phyloP scores from a whole-genome alignment of 2,797 vertebrate genomes.

The Coregonus ussuriensis region DNA sequence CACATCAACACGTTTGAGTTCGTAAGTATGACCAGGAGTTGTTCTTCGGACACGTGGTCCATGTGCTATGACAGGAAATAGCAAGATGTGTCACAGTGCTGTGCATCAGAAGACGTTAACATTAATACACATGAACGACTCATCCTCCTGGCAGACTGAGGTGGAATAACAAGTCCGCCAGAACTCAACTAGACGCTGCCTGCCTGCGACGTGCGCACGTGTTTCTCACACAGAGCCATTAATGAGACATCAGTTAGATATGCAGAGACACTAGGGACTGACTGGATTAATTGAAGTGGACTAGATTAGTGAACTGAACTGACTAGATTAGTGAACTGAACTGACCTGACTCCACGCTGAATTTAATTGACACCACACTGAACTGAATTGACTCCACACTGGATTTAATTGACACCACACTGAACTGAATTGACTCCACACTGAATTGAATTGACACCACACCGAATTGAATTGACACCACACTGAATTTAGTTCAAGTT shows the following conservation, averaged over 20 bases:
- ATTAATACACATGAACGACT: constrained; percentile 1
- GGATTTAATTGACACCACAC: neutral
- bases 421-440: neutral
- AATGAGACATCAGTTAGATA: neutral
- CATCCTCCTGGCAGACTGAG: neutral
- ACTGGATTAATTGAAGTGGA: neutral
- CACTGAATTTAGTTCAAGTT: neutral
- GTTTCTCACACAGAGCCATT: neutral
- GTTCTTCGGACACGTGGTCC: neutral
- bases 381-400: neutral
- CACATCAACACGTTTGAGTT: neutral
- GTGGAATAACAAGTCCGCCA: neutral
- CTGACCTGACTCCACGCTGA: neutral
- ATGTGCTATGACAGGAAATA: neutral
- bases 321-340: neutral
- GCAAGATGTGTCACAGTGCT: neutral
- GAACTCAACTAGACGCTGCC: constrained; percentile 37
- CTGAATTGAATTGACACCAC: neutral
- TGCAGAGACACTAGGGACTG: neutral
- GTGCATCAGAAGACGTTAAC: neutral
- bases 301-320: neutral
- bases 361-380: neutral
- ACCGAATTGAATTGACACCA: neutral
- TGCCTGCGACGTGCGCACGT: constrained; percentile 17
- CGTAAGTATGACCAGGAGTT: neutral